A percentile compares a stretch with the other conserved stretches of the same genome.
Evolutionary conservation across 2,888 invertebrate genomes (phyloP).

Genomic region (Pharmacophagus antenor): DNA sequence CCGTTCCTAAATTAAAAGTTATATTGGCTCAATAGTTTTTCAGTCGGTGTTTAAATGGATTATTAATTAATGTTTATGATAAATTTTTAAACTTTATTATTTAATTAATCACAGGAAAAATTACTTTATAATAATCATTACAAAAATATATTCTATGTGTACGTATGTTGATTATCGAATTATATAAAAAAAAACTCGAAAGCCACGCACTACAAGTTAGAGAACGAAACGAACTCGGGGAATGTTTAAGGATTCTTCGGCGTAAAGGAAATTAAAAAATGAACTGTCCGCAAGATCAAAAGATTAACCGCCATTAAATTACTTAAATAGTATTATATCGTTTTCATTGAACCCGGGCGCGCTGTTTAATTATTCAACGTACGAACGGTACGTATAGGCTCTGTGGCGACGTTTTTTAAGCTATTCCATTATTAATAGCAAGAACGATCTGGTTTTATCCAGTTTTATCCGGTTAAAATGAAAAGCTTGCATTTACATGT

Average conservation of each 20-base stretch:
- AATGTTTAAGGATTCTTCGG: not conserved
- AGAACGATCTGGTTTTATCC: conserved; percentile 14
- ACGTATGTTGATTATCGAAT: not conserved
- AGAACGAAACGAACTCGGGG: not conserved
- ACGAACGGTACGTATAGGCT: conserved; percentile 5
- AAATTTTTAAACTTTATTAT: no score
- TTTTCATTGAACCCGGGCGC: conserved; percentile 4
- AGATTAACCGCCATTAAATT: conserved; percentile 10
- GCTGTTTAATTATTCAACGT: conserved; percentile 28
- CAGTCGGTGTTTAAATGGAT: no score
- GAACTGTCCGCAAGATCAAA: conserved; percentile 11
- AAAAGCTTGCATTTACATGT: no score
- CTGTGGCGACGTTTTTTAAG: conserved; percentile 7
- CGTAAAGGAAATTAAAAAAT: not conserved
- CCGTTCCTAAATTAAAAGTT: no score
- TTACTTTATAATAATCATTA: no score
- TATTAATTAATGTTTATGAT: no score
- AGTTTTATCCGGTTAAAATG: no score
- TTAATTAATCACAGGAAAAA: no score
- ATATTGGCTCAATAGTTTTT: no score
- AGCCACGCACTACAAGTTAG: no score
- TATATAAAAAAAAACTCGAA: not conserved
- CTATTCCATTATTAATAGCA: conserved; percentile 25
- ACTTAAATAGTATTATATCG: conserved; percentile 14
- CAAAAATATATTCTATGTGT: no score